phyloP scores from a whole-genome alignment of 2,113 vertebrate genomes.

The Pseudolaguvia tuberculata region DNA sequence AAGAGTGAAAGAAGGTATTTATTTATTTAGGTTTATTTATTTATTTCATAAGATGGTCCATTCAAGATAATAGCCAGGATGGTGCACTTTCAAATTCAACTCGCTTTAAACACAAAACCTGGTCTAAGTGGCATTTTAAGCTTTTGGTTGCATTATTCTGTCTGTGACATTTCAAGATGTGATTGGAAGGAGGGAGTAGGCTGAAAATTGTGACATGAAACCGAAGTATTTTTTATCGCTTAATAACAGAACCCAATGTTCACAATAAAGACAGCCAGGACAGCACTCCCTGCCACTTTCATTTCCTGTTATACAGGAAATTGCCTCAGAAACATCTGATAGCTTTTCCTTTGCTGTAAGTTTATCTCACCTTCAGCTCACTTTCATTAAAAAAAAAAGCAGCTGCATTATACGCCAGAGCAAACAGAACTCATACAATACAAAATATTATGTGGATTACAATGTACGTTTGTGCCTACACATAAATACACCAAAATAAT shows the following conservation, averaged over 20 bases:
- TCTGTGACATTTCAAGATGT: slow-evolving; percentile 48
- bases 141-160: neutral
- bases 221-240: slow-evolving; percentile 62
- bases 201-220: slow-evolving; percentile 26
- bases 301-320: slow-evolving; percentile 94
- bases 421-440: slow-evolving; percentile 35
- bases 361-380: slow-evolving; percentile 54
- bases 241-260: slow-evolving; percentile 57
- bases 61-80: neutral
- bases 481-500: neutral
- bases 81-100: neutral
- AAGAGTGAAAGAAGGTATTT: too few species aligned
- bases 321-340: slow-evolving; percentile 70
- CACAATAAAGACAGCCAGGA: slow-evolving; percentile 57
- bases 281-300: slow-evolving; percentile 69
- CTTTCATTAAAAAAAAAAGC: slow-evolving; percentile 52
- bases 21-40: too few species aligned
- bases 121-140: slow-evolving; percentile 16
- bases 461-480: neutral
- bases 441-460: too few species aligned
- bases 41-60: neutral
- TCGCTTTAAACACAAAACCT: neutral
- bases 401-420: slow-evolving; percentile 30
- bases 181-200: neutral
- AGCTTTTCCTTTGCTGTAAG: slow-evolving; percentile 52